Base-by-base conservation (phyloP, 1,140 invertebrate species). In the Trichonephila clavata region DNA sequence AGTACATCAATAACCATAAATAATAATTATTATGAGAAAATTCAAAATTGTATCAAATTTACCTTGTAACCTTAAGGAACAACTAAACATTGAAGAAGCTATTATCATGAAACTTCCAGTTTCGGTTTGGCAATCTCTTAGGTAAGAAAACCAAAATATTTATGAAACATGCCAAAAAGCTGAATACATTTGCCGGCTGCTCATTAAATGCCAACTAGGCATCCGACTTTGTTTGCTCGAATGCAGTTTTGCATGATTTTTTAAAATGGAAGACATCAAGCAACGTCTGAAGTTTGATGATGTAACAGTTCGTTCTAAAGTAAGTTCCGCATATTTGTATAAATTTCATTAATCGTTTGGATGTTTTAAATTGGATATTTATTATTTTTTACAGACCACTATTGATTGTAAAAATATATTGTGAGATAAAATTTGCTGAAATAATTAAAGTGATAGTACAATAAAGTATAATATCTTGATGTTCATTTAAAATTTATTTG, bases 231-330 rank as follows among this genome's bases (percentile, higher is more conserved):
- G 8, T 2, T 16, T 77, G 71, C 71, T 32, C 24, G 27, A 39
- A 77, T 77, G 18, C 27, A 3, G 14, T 32, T 39, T 7, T 77
- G 5, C 7, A 20, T 71, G 7, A 77, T 18, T 18, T 77, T 77
- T 90, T 32, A 81, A 61, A 39, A 90, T 90, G 89, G 89, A 90
- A 39, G 89, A 90, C 32, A 60, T 90, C 8, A 80, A 61, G 13
- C 68, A 90, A 24, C 68, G 89, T 7, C 39, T 90, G 24, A 81
- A 80, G 61, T 90, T 81, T 81, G 89, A 90, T 10, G 89, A 90
- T 57, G 71, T 90, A 60, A 24, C 89, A 21, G 32, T 90, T 81
- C 89, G 89, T 21, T 81, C 89, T 21, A n/a, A 71, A 90, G 89
- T 90, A 81, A 10, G 43, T 81, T 18, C 4, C 39, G 10, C 10